Base-by-base conservation (phyloP, 2,888 invertebrate species). In the Quadroppia sp. region DNA sequence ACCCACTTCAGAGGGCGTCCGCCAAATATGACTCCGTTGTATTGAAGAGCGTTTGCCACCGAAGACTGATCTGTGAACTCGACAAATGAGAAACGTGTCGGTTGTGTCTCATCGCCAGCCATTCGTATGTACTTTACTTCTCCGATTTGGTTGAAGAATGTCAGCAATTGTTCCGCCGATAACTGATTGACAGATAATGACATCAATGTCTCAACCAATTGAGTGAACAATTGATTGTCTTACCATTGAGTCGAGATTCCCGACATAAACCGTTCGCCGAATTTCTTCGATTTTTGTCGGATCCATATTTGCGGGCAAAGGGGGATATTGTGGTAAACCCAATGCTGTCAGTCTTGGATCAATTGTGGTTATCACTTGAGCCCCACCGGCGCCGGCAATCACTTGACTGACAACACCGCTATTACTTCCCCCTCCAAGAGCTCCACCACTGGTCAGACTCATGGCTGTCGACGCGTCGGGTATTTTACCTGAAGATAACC, bases 51-150 rank as follows among this genome's bases (percentile, higher is more conserved):
- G 79, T 90, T 88, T 11, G 94, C 86, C 23, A 99, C 88, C 79
- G 90, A 89, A 20, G 90, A 87, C 82, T 98, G 98, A 78, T 97
- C 95, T 3, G 91, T 89, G 83, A 96, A 93, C 83, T 99, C 99
- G 74, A 99, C 87, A 80, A 97, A 87, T 2, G 92, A 92, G 84
- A 91, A 93, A 17, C 81, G 79, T 25, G 82, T 81, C 2, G 81
- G 81, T 61, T 88, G 88, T 72, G 87, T 86, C 30, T 87, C 88
- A 79, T 92, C 91, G n/a, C 89, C 90, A 80, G 96, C 94, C 83
- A 94, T 89, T 32, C 98, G 86, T 73, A 94, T 85, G 82, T 96
- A 99, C 82, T 97, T 98, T 0, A 99, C 92, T 85, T 99, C 96
- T 17, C 93, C 94, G 61, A 90, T 91, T 78, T 87, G 87, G 74